Percentiles rank a stretch among this genome's conserved stretches.
Evolutionary conservation across 2,113 vertebrate species (phyloP).

Genomic region (Hippocampus zosterae): DNA sequence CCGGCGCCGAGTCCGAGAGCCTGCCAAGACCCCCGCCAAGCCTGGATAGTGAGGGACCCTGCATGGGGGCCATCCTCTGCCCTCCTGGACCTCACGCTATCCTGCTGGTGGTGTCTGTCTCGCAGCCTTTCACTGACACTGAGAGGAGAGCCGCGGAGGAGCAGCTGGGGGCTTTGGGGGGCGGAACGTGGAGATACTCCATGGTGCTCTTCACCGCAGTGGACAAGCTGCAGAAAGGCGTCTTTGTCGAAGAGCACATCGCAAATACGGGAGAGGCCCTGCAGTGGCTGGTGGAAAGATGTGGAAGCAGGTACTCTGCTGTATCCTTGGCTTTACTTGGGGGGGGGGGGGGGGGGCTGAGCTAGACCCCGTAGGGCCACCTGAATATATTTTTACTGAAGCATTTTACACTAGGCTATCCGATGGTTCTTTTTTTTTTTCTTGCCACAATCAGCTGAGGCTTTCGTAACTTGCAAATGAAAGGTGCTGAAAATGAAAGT

Average conservation of each 20-base stretch:
- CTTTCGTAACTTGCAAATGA: not conserved
- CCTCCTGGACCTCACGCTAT: slow-evolving; percentile 71
- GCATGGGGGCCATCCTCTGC: slow-evolving; percentile 69
- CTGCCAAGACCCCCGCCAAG: slow-evolving; percentile 25
- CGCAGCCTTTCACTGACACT: slow-evolving; percentile 61
- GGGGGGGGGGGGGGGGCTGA: no score
- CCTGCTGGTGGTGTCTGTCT: slow-evolving; percentile 66
- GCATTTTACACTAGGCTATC: no score
- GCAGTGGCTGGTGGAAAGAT: slow-evolving; percentile 73
- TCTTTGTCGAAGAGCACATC: slow-evolving; percentile 72
- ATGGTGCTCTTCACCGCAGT: slow-evolving; percentile 69
- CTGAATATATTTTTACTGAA: not conserved
- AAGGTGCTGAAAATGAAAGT: not conserved
- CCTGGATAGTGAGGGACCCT: slow-evolving; percentile 65
- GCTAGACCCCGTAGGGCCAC: not conserved
- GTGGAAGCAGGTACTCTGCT: slow-evolving; percentile 64
- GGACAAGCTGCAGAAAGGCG: slow-evolving; percentile 63
- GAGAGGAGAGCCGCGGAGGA: slow-evolving; percentile 65
- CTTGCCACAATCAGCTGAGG: not conserved
- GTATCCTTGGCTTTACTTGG: not conserved
- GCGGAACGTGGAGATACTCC: slow-evolving; percentile 71
- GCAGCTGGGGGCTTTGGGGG: slow-evolving; percentile 62
- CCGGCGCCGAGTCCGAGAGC: slow-evolving; percentile 39
- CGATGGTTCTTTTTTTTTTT: not conserved
- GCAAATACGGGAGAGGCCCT: slow-evolving; percentile 65